phyloP scores from a whole-genome alignment of 2,113 vertebrate genomes.

The Irena cyanogastra region DNA sequence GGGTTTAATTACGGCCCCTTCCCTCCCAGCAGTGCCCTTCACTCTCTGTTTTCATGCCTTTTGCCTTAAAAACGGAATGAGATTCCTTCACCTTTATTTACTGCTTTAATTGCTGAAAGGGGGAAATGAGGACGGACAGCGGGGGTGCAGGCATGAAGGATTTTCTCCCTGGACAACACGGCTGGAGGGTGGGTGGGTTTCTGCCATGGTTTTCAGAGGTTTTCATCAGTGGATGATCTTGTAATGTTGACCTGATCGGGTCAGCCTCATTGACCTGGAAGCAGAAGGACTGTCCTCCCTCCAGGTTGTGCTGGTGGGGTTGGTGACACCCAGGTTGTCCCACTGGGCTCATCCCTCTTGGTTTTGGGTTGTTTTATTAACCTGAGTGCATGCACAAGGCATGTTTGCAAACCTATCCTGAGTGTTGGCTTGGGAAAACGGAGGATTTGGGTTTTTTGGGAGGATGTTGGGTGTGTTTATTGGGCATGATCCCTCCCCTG shows the following conservation, averaged over 20 bases:
- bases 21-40: conserved; percentile 17
- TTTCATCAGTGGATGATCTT: not conserved
- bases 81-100: conserved; percentile 48
- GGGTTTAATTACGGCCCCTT: conserved; percentile 67
- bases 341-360: not conserved
- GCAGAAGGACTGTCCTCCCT: no score
- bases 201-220: not conserved
- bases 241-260: not conserved
- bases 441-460: not conserved
- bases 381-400: no score
- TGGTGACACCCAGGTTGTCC: not conserved
- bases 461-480: not conserved
- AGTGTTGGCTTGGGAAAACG: not conserved
- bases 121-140: accelerated
- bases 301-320: not conserved
- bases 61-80: conserved; percentile 1
- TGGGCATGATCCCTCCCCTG: not conserved
- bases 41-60: not conserved
- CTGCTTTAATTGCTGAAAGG: not conserved
- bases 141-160: accelerated
- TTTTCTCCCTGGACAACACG: accelerated
- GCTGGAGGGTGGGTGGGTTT: not conserved
- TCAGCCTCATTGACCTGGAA: not conserved
- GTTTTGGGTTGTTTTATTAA: accelerated
- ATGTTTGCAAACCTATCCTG: not conserved